These are phyloP conservation scores for Eulithis testata DNA, from an alignment of 2,888 invertebrate species.

Conservation along the genomic window DNA sequence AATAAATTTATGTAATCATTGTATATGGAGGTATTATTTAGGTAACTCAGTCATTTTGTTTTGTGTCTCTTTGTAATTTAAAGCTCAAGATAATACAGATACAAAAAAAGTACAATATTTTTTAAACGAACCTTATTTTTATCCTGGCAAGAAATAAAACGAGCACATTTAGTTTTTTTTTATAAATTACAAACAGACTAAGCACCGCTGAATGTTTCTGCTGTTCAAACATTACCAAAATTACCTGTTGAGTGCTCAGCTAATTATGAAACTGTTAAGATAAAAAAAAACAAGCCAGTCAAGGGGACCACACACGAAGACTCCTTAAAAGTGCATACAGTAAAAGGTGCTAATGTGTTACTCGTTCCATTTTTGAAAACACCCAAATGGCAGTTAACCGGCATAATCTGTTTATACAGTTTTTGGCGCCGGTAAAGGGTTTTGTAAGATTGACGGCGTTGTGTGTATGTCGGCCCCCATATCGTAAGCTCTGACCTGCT, in stretches of 20 bases:
- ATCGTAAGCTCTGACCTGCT: too few species aligned
- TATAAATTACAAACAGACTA: conserved; percentile 18
- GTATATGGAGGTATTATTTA: too few species aligned
- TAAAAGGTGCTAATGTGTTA: conserved; percentile 81
- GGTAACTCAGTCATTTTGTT: too few species aligned
- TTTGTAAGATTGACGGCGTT: background rate
- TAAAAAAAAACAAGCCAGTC: conserved; percentile 49
- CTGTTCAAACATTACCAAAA: conserved; percentile 33
- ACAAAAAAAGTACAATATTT: too few species aligned
- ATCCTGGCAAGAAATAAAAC: too few species aligned
- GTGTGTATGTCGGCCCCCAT: too few species aligned
- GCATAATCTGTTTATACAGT: conserved; percentile 73
- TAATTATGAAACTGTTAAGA: conserved; percentile 51
- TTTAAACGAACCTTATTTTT: too few species aligned
- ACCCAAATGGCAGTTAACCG: conserved; percentile 67
- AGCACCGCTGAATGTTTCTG: conserved; percentile 8
- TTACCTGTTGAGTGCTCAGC: conserved; percentile 30
- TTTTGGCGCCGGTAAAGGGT: conserved; percentile 61
- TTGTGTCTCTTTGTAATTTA: too few species aligned
- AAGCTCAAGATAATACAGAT: too few species aligned
- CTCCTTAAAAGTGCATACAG: conserved; percentile 70
- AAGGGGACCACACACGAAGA: conserved; percentile 77
- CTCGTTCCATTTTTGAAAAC: conserved; percentile 77
- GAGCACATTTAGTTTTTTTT: too few species aligned
- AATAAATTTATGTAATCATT: too few species aligned